phyloP scores from a whole-genome alignment of 2,888 invertebrate genomes.

The Chironomus riparius region DNA sequence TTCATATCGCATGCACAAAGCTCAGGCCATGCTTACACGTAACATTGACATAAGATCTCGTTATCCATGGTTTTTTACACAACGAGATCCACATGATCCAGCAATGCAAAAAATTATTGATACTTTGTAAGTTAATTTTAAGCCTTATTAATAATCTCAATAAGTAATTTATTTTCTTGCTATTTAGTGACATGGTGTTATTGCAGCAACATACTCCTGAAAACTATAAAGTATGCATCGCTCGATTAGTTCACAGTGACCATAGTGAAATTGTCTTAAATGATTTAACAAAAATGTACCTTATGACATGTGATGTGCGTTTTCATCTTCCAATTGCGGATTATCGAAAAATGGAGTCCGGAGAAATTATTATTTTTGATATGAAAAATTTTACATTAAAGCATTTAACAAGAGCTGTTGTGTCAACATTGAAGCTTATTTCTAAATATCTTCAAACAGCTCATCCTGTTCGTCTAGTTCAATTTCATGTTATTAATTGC shows the following conservation, averaged over 20 bases:
- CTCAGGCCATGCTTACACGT: conserved; percentile 45
- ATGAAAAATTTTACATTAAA: conserved; percentile 54
- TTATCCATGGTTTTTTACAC: conserved; percentile 52
- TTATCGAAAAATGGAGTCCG: conserved; percentile 51
- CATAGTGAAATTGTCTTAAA: conserved; percentile 55
- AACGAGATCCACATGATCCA: conserved; percentile 48
- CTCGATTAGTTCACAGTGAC: conserved; percentile 53
- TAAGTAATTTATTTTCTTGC: neutral
- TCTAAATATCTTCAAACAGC: conserved; percentile 62
- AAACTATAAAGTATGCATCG: conserved; percentile 58
- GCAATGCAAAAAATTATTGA: conserved; percentile 49
- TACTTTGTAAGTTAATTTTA: conserved; percentile 45
- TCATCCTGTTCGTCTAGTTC: conserved; percentile 55
- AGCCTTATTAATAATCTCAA: neutral
- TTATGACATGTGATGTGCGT: conserved; percentile 62
- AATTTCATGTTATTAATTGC: conserved; percentile 57
- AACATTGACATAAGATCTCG: conserved; percentile 47
- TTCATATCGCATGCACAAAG: conserved; percentile 48
- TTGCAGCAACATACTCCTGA: conserved; percentile 57
- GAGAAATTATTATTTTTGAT: conserved; percentile 65
- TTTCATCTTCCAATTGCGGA: conserved; percentile 46
- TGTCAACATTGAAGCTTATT: conserved; percentile 56
- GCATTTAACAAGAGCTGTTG: conserved; percentile 54
- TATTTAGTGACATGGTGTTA: conserved; percentile 50
- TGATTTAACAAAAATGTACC: conserved; percentile 59